A percentile compares a stretch with the other conserved stretches of the same genome.
These are phyloP conservation scores for Orthosia incerta DNA, from an alignment of 2,888 invertebrate genomes.

Conservation along the genomic window DNA sequence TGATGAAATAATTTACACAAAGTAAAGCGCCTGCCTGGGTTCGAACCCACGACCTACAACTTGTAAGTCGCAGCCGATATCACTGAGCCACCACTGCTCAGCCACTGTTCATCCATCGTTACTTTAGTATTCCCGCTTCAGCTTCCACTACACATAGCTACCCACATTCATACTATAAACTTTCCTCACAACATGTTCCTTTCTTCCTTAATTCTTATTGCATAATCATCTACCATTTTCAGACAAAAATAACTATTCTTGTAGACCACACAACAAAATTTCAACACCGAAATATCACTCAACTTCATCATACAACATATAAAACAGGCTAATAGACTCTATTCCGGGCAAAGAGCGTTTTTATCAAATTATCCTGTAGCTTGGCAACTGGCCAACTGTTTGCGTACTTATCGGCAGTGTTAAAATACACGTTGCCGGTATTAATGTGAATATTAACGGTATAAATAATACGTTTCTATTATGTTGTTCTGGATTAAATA, in stretches of 20 bases:
- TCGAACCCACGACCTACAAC: too few relatives aligned
- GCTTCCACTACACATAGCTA: too few relatives aligned
- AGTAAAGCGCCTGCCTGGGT: too few relatives aligned
- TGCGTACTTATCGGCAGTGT: constrained; percentile 62
- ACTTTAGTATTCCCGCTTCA: too few relatives aligned
- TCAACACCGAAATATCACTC: constrained; percentile 23
- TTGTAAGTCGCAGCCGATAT: too few relatives aligned
- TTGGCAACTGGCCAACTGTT: constrained; percentile 78
- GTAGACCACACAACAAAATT: constrained; percentile 35
- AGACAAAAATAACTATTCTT: neutral
- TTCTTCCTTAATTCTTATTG: neutral
- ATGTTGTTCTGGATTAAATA: constrained; percentile 40
- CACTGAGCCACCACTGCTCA: too few relatives aligned
- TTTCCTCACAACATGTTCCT: neutral
- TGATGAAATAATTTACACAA: too few relatives aligned
- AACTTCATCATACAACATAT: constrained; percentile 52
- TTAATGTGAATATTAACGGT: constrained; percentile 64
- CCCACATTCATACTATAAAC: too few relatives aligned
- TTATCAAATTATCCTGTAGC: constrained; percentile 85
- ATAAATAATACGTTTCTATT: constrained; percentile 63
- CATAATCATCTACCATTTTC: neutral
- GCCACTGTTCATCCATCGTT: too few relatives aligned
- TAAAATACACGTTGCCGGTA: constrained; percentile 52
- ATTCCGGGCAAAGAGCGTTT: constrained; percentile 74
- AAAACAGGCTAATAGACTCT: constrained; percentile 70